Evolutionary conservation across 2,113 vertebrate genomes (phyloP), one percentile per base, ranked within the genome.

Genomic region (Engystomops pustulosus): DNA sequence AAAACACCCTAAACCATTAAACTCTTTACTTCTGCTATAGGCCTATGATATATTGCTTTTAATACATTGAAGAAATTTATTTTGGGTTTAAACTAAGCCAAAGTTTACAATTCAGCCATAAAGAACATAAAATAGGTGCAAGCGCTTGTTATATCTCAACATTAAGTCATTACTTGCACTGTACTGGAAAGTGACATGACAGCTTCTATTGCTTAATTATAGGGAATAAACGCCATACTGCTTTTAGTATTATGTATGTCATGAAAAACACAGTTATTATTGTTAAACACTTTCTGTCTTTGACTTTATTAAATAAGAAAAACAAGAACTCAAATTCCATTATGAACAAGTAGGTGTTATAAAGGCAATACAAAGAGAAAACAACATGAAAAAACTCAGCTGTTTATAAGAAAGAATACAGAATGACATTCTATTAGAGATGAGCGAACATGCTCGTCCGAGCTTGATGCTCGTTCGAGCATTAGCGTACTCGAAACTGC

Each of bases 1-100:
- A 84, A 78, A 84, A 84, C 82, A 84, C 72, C 72, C 72, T 55
- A 84, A 78, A 84, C 82, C 82, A 84, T 84, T 84, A 84, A 77
- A 74, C 45, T 84, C 44, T 84, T 72, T 84, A 78, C 72, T 77
- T 84, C 60, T 55, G 34, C 45, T 53, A 84, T 49, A 49, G 14
- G 15, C 6, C 14, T 20, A 41, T 77, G 72, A 84, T 69, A 68
- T 84, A 84, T 55, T 78, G 45, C 45, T 77, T 34, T 41, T 15
- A 77, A 69, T 84, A 30, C 58, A 75, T 25, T 77, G 32, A 45
- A 51, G 20, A 65, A 84, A 69, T 77, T 65, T 68, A 78, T 69
- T 84, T 77, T 58, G 25, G 74, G 72, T 78, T 67, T 36, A 25
- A 68, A 67, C n/a, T 69, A 78, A 84, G 82, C 82, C 27, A 78